A percentile compares a stretch with the other conserved stretches of the same genome.
Evolutionary conservation across 2,888 invertebrate species (phyloP).

Genomic region (Parnassius mnemosyne): DNA sequence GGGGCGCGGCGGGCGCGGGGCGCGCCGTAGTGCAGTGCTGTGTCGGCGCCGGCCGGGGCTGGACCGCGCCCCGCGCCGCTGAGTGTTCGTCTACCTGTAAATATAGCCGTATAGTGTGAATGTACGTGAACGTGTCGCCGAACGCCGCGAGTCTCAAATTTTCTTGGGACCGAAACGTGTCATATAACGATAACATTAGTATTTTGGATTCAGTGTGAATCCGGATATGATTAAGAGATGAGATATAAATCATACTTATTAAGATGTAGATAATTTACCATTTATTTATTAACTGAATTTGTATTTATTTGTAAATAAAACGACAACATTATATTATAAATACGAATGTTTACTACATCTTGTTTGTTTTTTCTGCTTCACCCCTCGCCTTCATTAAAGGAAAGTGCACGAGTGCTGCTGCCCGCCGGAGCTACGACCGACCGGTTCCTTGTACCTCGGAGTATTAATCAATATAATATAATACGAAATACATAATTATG

Average conservation of each 20-base stretch:
- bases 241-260: slow-evolving; percentile 80
- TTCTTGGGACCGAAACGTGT: slow-evolving; percentile 79
- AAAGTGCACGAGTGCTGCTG: slow-evolving; percentile 9
- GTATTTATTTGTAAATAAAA: slow-evolving; percentile 82
- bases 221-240: slow-evolving; percentile 79
- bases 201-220: slow-evolving; percentile 75
- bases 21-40: slow-evolving; percentile 4
- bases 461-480: slow-evolving; percentile 1
- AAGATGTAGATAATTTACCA: slow-evolving; percentile 81
- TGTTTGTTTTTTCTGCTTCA: slow-evolving; percentile 67
- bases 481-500: not conserved
- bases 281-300: slow-evolving; percentile 82
- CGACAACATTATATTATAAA: slow-evolving; percentile 79
- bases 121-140: slow-evolving; percentile 81
- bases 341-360: slow-evolving; percentile 80
- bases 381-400: slow-evolving; percentile 25
- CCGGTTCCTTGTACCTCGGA: slow-evolving; percentile 15
- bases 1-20: slow-evolving; percentile 35
- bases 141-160: slow-evolving; percentile 79
- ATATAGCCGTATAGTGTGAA: slow-evolving; percentile 80
- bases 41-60: slow-evolving; percentile 54
- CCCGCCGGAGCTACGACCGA: slow-evolving; percentile 14
- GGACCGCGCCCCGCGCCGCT: slow-evolving; percentile 42
- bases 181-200: slow-evolving; percentile 78
- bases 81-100: slow-evolving; percentile 70